Base-by-base conservation (phyloP, 2,113 vertebrate species). In the Onychorhynchus coronatus region DNA sequence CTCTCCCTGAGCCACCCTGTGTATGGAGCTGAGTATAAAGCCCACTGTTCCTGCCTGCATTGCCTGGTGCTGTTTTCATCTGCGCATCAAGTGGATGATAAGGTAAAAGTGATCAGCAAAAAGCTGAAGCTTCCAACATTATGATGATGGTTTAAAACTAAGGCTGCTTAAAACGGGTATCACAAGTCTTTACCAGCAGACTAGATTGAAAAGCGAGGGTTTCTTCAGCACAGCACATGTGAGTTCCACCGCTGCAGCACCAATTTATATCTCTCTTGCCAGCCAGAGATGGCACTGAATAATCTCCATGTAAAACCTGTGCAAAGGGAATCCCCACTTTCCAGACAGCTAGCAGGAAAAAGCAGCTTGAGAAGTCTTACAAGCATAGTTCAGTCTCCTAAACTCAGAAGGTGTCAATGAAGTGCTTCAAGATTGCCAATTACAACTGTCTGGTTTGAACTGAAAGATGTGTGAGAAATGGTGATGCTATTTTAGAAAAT, bases 401-500 rank as follows among this genome's bases (percentile, higher is more conserved):
- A 50, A 53, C 61, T 42, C 47, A 49, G 72, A 24, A 55, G 24
- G 16, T 84, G n/a, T 75, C 93, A 68, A 56, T 37, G 31, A 75
- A 76, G n/a, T 20, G 18, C 55, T 68, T 37, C 55, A 70, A 74
- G 61, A 42, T 62, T 66, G 14, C 33, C 66, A 72, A 5, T 81
- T 81, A 87, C 31, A 85, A 8, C 49, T 75, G 44, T 21, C 58
- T 63, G 37, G 28, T 66, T 84, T 67, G 73, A 88, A 62, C 30
- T 35, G 25, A 61, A 71, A 83, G 33, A 19, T 78, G 74, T 41
- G n/a, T 58, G 58, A 76, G 31, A 55, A 92, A 70, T 70, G 58
- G 55, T 21, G 84, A 81, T 61, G 18, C 7, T 31, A 88, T 63
- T 95, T 96, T 68, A 88, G 89, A 89, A 95, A 96, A 97, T 95